phyloP scores from a whole-genome alignment of 2,113 vertebrate genomes.

The Lasiurus cinereus region DNA sequence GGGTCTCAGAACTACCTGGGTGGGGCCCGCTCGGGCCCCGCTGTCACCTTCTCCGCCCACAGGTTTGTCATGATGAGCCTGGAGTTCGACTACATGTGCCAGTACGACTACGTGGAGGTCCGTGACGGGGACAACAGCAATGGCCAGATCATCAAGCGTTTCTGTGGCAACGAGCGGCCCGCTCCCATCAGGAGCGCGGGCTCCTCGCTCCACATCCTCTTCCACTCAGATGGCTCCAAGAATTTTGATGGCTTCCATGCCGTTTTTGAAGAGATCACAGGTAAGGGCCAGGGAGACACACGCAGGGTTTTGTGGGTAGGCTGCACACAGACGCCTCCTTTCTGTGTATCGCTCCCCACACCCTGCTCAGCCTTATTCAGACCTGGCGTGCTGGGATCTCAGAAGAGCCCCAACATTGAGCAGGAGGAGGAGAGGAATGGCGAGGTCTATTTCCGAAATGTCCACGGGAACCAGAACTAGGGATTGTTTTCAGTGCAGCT shows the following conservation, averaged over 20 bases:
- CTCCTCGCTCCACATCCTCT: conserved; percentile 94
- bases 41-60: conserved; percentile 13
- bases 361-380: conserved; percentile 75
- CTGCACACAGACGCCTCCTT: conserved; percentile 49
- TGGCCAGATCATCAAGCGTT: conserved; percentile 93
- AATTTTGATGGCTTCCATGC: conserved; percentile 98
- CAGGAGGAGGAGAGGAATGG: conserved; percentile 51
- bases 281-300: conserved; percentile 83
- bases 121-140: conserved; percentile 94
- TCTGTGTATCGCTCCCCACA: conserved; percentile 24
- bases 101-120: conserved; percentile 97
- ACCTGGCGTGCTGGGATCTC: conserved; percentile 69
- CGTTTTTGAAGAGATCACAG: conserved; percentile 96
- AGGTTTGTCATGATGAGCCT: conserved; percentile 98
- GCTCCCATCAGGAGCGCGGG: conserved; percentile 92
- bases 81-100: conserved; percentile 97
- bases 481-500: background rate
- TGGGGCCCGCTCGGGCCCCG: background rate
- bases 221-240: conserved; percentile 97
- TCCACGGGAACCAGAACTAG: conserved; percentile 40
- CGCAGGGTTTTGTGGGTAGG: background rate
- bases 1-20: no score
- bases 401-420: conserved; percentile 63
- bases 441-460: conserved; percentile 72
- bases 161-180: conserved; percentile 95